phyloP scores from a whole-genome alignment of 2,797 vertebrate species.

The Ambastaia sidthimunki region DNA sequence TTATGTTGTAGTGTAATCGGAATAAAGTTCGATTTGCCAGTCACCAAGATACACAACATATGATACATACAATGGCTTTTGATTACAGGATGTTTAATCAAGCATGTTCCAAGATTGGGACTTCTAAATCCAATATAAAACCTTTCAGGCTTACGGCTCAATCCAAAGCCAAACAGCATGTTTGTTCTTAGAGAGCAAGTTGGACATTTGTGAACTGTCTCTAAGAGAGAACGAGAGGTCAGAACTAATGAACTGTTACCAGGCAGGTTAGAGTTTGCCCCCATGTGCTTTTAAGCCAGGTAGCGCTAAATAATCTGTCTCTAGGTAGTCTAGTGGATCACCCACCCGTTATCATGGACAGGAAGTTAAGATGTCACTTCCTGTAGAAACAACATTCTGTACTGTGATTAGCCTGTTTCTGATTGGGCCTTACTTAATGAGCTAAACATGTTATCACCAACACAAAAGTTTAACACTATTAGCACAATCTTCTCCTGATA shows the following conservation, averaged over 20 bases:
- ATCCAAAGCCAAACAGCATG: not conserved
- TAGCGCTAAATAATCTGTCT: constrained; percentile 67
- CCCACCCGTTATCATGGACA: constrained; percentile 45
- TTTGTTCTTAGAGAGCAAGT: constrained; percentile 15
- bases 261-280: constrained; percentile 53
- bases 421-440: constrained; percentile 49
- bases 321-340: constrained; percentile 58
- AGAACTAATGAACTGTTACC: constrained; percentile 64
- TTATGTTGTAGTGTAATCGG: not conserved
- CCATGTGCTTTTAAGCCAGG: constrained; percentile 46
- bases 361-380: constrained; percentile 26
- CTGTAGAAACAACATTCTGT: constrained; percentile 24
- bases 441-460: constrained; percentile 48
- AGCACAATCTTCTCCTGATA: not conserved
- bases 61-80: constrained; percentile 13
- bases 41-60: constrained; percentile 20
- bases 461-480: constrained; percentile 19
- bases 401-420: constrained; percentile 30
- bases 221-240: constrained; percentile 12
- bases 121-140: constrained; percentile 40
- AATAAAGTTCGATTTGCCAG: not conserved
- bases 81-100: constrained; percentile 25
- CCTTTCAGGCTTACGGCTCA: constrained; percentile 17
- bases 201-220: constrained; percentile 25
- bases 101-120: not conserved